Evolutionary conservation across 2,113 vertebrate genomes (phyloP).

Genomic region (Stegostoma tigrinum): DNA sequence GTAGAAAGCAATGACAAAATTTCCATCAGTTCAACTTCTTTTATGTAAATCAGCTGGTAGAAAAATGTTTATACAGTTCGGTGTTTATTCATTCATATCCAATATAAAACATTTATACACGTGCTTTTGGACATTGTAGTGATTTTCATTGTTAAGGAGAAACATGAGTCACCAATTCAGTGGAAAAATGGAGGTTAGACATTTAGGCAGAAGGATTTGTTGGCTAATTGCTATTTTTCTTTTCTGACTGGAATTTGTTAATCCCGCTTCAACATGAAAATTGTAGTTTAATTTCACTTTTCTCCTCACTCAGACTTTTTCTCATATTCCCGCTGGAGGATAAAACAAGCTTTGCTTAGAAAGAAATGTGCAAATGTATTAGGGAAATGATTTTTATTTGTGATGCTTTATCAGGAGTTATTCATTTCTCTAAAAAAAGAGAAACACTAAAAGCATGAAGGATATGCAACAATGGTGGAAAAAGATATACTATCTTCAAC

Average conservation of each 20-base stretch:
- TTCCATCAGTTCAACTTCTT: neutral
- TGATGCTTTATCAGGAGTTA: neutral
- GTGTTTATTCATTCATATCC: neutral
- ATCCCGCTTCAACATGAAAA: neutral
- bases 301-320: neutral
- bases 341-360: neutral
- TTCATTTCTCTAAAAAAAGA: neutral
- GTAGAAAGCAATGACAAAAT: neutral
- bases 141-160: neutral
- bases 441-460: neutral
- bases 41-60: neutral
- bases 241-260: neutral
- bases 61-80: neutral
- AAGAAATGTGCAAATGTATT: neutral
- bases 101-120: neutral
- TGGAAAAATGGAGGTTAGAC: neutral
- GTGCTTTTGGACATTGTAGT: neutral
- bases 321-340: neutral
- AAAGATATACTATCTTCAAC: neutral
- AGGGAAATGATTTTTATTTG: neutral
- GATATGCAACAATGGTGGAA: neutral
- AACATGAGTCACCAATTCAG: neutral
- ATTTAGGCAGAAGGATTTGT: neutral
- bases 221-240: neutral
- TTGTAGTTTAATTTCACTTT: neutral